These are phyloP conservation scores for Pseudopipra pipra DNA, from an alignment of 2,113 vertebrate species.

Conservation along the genomic window DNA sequence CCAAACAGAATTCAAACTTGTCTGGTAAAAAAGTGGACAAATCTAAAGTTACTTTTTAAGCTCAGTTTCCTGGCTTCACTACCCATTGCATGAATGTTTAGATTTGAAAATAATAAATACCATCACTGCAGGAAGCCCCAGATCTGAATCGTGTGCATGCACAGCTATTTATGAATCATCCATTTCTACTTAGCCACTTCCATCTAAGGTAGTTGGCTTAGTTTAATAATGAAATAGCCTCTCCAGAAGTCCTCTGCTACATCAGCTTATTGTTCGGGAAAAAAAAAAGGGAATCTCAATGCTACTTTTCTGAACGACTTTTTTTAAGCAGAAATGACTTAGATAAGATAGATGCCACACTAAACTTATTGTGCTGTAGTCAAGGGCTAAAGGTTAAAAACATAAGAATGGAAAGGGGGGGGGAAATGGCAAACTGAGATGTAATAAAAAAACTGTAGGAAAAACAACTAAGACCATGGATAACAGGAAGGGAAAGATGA, in stretches of 20 bases:
- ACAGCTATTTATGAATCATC: conserved; percentile 22
- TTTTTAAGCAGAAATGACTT: neutral
- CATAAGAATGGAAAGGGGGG: neutral
- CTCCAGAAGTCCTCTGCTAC: neutral
- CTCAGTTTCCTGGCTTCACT: neutral
- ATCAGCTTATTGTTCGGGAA: neutral
- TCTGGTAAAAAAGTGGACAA: neutral
- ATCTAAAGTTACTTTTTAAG: neutral
- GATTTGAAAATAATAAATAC: conserved; percentile 26
- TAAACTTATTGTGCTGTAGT: neutral
- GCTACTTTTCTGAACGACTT: neutral
- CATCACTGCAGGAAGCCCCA: neutral
- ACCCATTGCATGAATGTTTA: neutral
- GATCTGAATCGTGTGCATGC: neutral
- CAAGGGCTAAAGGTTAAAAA: neutral
- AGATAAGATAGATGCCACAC: neutral
- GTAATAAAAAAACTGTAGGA: neutral
- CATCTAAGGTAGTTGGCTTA: conserved; percentile 26
- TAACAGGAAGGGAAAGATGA: neutral
- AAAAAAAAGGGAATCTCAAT: neutral
- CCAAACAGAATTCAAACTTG: neutral
- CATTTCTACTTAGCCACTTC: conserved; percentile 9
- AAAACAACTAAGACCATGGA: neutral
- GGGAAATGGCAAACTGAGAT: neutral
- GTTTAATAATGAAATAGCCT: neutral